Evolutionary conservation across 2,113 vertebrate genomes (phyloP).

Genomic region (Copsychus sechellarum): DNA sequence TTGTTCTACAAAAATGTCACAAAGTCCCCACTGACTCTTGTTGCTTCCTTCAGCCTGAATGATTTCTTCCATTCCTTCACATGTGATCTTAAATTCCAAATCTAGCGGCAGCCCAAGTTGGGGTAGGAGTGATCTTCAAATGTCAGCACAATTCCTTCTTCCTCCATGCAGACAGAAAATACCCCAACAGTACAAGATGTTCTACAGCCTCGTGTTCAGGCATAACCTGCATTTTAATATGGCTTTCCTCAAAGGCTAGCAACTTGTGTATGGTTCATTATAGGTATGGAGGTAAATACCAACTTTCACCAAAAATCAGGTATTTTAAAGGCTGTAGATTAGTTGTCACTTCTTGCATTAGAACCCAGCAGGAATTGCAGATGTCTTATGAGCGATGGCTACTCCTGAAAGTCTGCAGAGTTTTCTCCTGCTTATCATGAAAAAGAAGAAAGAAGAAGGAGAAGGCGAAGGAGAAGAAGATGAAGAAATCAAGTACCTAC

Average conservation of each 20-base stretch:
- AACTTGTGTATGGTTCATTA: not conserved
- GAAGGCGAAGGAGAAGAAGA: not conserved
- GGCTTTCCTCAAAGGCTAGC: not conserved
- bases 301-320: not conserved
- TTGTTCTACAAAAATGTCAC: not conserved
- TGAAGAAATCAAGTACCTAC: not conserved
- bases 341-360: not conserved
- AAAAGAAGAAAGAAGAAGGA: not conserved
- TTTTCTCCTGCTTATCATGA: not conserved
- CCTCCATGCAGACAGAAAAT: not conserved
- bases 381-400: not conserved
- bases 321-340: not conserved
- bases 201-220: not conserved
- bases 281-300: not conserved
- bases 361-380: not conserved
- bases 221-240: not conserved
- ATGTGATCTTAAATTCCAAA: not conserved
- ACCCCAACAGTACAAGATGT: not conserved
- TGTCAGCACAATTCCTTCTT: not conserved
- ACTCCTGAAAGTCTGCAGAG: not conserved
- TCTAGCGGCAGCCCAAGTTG: not conserved
- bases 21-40: not conserved
- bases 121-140: not conserved
- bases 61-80: conserved; percentile 17
- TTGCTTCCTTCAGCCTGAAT: not conserved